Evolutionary conservation across 2,113 vertebrate genomes (phyloP), one percentile per base, ranked within the genome.

Genomic region (Spilogale gracilis): DNA sequence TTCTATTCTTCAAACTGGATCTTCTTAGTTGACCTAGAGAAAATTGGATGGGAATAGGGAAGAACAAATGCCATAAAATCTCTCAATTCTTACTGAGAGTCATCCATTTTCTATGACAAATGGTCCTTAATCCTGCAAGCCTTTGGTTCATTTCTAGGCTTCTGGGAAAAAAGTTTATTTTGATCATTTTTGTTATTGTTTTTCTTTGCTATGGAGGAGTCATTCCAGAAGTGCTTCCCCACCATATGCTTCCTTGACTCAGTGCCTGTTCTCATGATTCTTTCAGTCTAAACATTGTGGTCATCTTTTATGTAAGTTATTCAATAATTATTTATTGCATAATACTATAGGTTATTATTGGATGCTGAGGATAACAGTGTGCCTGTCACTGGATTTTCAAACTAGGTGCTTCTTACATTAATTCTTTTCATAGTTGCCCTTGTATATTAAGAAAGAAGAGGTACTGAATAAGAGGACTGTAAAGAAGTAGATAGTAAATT

Each of bases 371-470:
- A 92, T 80, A 30, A 45, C 50, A 69, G 9, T 27, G 2, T 78
- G 3, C 6, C 21, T 85, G 74, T 74, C 32, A 58, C 6, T 52
- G 18, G 17, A 20, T 80, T 92, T 79, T 85, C 65, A 96, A 89
- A 52, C 18, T 45, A 92, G 12, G 4, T 50, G 63, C 56, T 45
- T 45, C 7, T 91, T 89, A 76, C 9, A n/a, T 67, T 81, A 69
- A 63, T 86, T 96, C 12, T 91, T 87, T 92, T 80, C 10, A 23
- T 88, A 58, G 3, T 84, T 91, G 8, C 3, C 18, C 60, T 97
- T 82, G 38, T 65, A 23, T 69, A 84, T 65, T 9, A 52, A 83
- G 17, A 79, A 54, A 69, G 45, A 38, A 17, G 50, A 67, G 27
- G 38, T 30, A 79, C 4, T 73, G 14, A 91, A 43, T 61, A 76